Conservation (phyloP, 1,140 invertebrate genomes). For the Procambarus clarkii region DNA sequence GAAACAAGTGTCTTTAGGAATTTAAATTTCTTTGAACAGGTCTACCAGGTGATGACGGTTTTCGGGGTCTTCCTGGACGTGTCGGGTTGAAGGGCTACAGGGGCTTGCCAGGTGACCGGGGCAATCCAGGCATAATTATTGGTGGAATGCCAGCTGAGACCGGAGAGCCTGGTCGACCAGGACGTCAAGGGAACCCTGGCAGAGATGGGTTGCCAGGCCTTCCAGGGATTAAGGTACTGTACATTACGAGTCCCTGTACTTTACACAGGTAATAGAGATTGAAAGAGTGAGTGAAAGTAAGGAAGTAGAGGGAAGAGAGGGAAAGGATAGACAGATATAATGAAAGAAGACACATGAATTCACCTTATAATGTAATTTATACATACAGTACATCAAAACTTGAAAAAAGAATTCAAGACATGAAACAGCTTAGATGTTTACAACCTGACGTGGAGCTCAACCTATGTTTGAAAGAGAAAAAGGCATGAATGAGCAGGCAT, state of each 20-base stretch:
- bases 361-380: neutral
- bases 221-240: slow-evolving; percentile 40
- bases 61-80: neutral
- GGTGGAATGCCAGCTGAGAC: slow-evolving; percentile 31
- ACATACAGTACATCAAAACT: too few relatives aligned
- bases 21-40: slow-evolving; percentile 8
- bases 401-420: too few relatives aligned
- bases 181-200: slow-evolving; percentile 2
- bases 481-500: too few relatives aligned
- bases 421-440: too few relatives aligned
- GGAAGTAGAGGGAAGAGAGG: neutral
- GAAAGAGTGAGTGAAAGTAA: neutral
- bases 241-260: neutral
- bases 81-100: slow-evolving; percentile 14
- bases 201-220: slow-evolving; percentile 41
- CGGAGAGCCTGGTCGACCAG: slow-evolving; percentile 32
- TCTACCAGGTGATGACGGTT: slow-evolving; percentile 23
- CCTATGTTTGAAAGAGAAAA: too few relatives aligned
- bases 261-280: neutral
- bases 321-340: neutral
- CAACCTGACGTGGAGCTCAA: too few relatives aligned
- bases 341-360: neutral
- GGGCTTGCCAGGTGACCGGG: slow-evolving; percentile 32
- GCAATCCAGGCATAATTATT: slow-evolving; percentile 20
- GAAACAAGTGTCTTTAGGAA: too few relatives aligned